Evolutionary conservation across 2,888 invertebrate genomes (phyloP), one percentile per base, ranked within the genome.

Genomic region (Colletes collaris): DNA sequence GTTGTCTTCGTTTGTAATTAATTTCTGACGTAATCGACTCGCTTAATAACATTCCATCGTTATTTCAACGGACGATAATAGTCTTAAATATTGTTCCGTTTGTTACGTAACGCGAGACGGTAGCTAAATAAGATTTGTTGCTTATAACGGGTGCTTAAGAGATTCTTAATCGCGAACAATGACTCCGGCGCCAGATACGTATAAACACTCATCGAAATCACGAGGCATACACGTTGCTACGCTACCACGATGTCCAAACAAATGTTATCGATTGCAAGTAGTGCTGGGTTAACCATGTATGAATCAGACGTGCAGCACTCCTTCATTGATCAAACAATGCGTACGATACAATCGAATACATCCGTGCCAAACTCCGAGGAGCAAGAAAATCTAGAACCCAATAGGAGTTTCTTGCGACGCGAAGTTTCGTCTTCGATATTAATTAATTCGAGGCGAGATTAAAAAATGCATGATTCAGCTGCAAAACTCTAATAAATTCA

Each of bases 211-310:
- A 19, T 58, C 55, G 69, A 70, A 52, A 76, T 67, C 71, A n/a
- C 67, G 56, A 64, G 52, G 66, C 71, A 70, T 72, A 62, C 53
- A 73, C 69, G 87, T 91, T 91, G 91, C 91, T 89, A 90, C 76
- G 91, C 73, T 88, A 91, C 91, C 81, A 55, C 82, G 84, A 83
- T 83, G 86, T 86, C 87, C 90, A 90, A 91, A 91, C 91, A 91
- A 90, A 89, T 88, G 88, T 85, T 91, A 91, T 91, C 89, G 91
- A 91, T 90, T 82, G 80, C 79, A 49, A 78, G 79, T 74, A 72
- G 63, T 74, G 59, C 44, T 53, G 59, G 68, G 62, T 81, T 55
- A 65, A 81, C 59, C 53, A 64, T 59, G 72, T 53, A 56, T 64
- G 71, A 82, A 71, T 75, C 81, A 71, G 65, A 49, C 65, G 73